A percentile compares a stretch with the other conserved stretches of the same genome.
Conservation (phyloP, 2,113 vertebrate species). For the Varanus salvator region DNA sequence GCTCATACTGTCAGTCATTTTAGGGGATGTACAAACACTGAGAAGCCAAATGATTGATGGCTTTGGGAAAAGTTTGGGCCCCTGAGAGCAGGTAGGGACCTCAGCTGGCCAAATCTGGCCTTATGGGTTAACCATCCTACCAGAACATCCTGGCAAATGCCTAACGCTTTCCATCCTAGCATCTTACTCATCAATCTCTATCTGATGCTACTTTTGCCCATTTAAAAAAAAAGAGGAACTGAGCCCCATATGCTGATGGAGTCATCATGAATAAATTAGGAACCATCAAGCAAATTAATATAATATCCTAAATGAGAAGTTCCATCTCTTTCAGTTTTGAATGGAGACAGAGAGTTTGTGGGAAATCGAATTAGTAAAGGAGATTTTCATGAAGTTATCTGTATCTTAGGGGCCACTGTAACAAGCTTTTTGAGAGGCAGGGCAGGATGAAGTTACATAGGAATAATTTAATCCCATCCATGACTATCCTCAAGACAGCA, state of each 20-base stretch:
- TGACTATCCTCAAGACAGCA: background rate
- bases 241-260: background rate
- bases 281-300: background rate
- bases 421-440: background rate
- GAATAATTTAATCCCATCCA: background rate
- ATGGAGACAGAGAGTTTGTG: background rate
- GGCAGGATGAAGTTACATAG: background rate
- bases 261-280: background rate
- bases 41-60: no score
- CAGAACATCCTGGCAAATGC: background rate
- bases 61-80: no score
- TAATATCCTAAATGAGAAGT: background rate
- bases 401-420: background rate
- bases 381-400: background rate
- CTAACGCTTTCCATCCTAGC: background rate
- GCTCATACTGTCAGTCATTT: no score
- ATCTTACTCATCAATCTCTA: background rate
- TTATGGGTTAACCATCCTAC: no score
- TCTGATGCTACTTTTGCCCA: background rate
- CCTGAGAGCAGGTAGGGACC: background rate
- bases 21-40: no score
- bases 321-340: background rate
- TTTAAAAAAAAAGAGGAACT: background rate
- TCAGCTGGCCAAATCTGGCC: no score
- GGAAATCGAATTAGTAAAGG: background rate